Percentiles rank a stretch among this genome's conserved stretches.
phyloP scores from a whole-genome alignment of 2,888 invertebrate species.

The Hydroisotoma schaefferi region DNA sequence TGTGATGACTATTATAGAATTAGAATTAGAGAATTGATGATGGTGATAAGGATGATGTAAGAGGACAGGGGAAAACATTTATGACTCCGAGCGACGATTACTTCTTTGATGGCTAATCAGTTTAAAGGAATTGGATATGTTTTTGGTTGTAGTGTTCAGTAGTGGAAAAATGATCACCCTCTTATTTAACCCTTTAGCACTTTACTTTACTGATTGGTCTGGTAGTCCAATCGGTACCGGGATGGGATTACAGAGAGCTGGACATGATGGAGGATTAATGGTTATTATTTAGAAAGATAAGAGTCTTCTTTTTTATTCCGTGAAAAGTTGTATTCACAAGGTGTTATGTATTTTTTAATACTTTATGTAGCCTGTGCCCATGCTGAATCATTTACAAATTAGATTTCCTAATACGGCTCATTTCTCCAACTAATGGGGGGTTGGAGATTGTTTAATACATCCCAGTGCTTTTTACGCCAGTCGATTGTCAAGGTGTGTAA shows the following conservation, averaged over 20 bases:
- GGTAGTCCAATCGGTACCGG: background rate
- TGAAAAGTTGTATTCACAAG: too few relatives aligned
- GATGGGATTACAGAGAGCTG: slow-evolving; percentile 2
- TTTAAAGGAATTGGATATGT: background rate
- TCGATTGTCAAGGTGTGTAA: slow-evolving; percentile 6
- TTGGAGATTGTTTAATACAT: background rate
- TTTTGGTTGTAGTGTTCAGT: background rate
- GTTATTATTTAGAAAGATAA: slow-evolving; percentile 1
- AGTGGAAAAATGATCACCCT: slow-evolving; percentile 1
- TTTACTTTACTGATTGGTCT: slow-evolving; percentile 8
- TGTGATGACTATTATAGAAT: too few relatives aligned
- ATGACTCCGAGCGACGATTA: slow-evolving; percentile 1
- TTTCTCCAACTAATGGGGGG: background rate
- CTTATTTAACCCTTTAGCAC: slow-evolving; percentile 11
- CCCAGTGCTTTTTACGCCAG: background rate
- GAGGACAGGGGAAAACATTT: slow-evolving; percentile 3
- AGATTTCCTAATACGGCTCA: slow-evolving; percentile 2
- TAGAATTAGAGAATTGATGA: too few relatives aligned
- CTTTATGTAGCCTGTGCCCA: too few relatives aligned
- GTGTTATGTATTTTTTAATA: too few relatives aligned
- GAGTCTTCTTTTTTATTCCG: background rate
- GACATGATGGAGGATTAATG: background rate
- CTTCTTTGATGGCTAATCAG: background rate
- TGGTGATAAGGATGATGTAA: background rate
- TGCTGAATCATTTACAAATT: slow-evolving; percentile 2